A percentile compares a stretch with the other conserved stretches of the same genome.
These are phyloP conservation scores for Homarus americanus DNA, from an alignment of 1,140 invertebrate species.

Conservation along the genomic window DNA sequence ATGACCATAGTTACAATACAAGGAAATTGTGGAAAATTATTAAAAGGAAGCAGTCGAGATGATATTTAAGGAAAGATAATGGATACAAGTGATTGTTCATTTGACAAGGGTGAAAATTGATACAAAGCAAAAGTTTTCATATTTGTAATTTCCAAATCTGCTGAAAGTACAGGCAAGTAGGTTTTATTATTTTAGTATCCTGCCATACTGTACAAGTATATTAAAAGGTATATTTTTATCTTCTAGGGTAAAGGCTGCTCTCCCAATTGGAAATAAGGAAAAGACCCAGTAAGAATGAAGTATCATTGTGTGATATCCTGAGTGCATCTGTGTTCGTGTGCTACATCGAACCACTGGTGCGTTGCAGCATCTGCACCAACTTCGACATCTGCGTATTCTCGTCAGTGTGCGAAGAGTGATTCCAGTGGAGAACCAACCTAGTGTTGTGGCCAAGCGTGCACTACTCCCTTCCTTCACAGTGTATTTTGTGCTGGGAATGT, in stretches of 20 bases:
- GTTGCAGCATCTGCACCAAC: slow-evolving; percentile 52
- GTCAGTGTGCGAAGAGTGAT: slow-evolving; percentile 48
- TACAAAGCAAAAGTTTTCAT: too few relatives aligned
- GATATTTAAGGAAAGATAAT: too few relatives aligned
- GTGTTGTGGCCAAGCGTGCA: slow-evolving; percentile 58
- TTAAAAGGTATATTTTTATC: not conserved
- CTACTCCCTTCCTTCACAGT: slow-evolving; percentile 60
- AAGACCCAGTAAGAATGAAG: slow-evolving; percentile 87
- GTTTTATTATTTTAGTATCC: too few relatives aligned
- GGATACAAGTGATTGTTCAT: too few relatives aligned
- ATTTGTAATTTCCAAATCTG: too few relatives aligned
- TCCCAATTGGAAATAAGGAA: slow-evolving; percentile 93
- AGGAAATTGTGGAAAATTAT: too few relatives aligned
- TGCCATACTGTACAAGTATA: slow-evolving; percentile 39
- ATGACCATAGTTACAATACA: too few relatives aligned
- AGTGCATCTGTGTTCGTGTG: slow-evolving; percentile 61
- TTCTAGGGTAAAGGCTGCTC: slow-evolving; percentile 91
- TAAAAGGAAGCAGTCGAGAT: too few relatives aligned
- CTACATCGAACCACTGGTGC: slow-evolving; percentile 67
- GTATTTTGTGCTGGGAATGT: slow-evolving; percentile 59
- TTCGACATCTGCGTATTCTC: slow-evolving; percentile 44
- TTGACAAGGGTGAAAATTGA: too few relatives aligned
- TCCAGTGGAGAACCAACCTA: slow-evolving; percentile 44
- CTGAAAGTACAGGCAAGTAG: too few relatives aligned
- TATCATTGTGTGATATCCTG: slow-evolving; percentile 76